phyloP scores from a whole-genome alignment of 2,113 vertebrate species.

The Hemiprocne comata region DNA sequence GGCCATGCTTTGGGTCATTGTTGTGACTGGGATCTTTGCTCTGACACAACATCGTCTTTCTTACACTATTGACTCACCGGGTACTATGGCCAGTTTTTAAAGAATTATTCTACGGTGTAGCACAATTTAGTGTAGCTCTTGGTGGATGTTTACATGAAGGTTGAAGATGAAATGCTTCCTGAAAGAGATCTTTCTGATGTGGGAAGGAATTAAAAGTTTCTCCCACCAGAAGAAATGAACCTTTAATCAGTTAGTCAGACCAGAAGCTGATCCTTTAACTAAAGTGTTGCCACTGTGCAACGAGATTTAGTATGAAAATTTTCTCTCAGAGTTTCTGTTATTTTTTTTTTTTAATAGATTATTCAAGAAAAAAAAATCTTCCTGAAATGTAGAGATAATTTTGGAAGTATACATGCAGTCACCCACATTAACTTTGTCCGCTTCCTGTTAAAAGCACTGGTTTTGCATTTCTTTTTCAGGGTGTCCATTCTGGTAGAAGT shows the following conservation, averaged over 20 bases:
- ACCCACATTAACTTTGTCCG: background rate
- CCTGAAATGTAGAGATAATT: background rate
- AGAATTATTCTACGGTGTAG: background rate
- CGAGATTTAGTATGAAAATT: background rate
- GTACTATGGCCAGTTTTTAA: background rate
- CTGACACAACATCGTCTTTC: background rate
- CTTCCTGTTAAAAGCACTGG: background rate
- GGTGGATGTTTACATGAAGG: background rate
- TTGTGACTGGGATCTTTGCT: background rate
- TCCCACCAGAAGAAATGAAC: background rate
- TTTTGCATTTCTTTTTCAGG: background rate
- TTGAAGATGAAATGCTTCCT: background rate
- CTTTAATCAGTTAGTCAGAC: background rate
- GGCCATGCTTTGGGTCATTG: background rate
- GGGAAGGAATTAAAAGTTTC: background rate
- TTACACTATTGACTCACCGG: background rate
- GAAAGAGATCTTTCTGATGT: background rate
- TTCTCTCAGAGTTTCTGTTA: background rate
- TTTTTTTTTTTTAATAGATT: background rate
- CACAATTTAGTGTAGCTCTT: background rate
- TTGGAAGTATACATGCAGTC: background rate
- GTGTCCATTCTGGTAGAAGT: background rate
- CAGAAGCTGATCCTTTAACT: background rate
- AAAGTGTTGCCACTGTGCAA: fast-evolving
- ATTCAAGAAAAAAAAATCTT: background rate